phyloP scores from a whole-genome alignment of 1,140 invertebrate species.

The Akabosia matsudoensis region DNA sequence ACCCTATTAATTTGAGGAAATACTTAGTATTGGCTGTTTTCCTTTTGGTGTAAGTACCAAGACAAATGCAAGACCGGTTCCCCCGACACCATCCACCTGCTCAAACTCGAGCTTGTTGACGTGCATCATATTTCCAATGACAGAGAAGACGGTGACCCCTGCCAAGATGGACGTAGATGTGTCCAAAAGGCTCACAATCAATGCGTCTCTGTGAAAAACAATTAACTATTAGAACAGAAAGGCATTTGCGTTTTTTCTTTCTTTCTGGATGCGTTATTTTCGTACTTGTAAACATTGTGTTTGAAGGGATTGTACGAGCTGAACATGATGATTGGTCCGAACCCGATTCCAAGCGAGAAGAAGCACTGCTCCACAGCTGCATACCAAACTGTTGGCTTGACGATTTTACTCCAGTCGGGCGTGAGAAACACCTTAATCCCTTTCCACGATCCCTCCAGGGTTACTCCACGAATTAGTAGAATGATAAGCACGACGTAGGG shows the following conservation, averaged over 20 bases:
- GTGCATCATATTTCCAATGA: slow-evolving; percentile 61
- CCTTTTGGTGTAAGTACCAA: no score
- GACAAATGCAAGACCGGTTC: slow-evolving; percentile 74
- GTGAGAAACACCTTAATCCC: slow-evolving; percentile 86
- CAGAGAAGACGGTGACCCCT: slow-evolving; percentile 80
- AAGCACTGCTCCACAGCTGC: slow-evolving; percentile 19
- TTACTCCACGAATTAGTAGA: slow-evolving; percentile 82
- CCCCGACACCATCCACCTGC: slow-evolving; percentile 55
- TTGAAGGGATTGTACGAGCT: neutral
- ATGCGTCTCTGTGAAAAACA: slow-evolving; percentile 52
- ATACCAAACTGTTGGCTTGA: slow-evolving; percentile 65
- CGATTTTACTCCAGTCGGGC: slow-evolving; percentile 84
- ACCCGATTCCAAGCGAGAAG: neutral
- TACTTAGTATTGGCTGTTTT: neutral
- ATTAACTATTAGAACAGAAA: neutral
- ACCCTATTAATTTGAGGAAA: slow-evolving; percentile 44
- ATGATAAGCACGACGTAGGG: slow-evolving; percentile 92
- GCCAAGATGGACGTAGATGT: slow-evolving; percentile 66
- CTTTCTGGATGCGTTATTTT: neutral
- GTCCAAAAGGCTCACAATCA: slow-evolving; percentile 56
- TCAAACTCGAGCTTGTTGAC: slow-evolving; percentile 49
- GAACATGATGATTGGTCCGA: slow-evolving; percentile 18
- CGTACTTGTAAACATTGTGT: slow-evolving; percentile 6
- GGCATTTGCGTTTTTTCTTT: neutral
- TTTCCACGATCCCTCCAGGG: slow-evolving; percentile 83